Evolutionary conservation across 2,113 vertebrate genomes (phyloP).

Genomic region (Balaenoptera acutorostrata): DNA sequence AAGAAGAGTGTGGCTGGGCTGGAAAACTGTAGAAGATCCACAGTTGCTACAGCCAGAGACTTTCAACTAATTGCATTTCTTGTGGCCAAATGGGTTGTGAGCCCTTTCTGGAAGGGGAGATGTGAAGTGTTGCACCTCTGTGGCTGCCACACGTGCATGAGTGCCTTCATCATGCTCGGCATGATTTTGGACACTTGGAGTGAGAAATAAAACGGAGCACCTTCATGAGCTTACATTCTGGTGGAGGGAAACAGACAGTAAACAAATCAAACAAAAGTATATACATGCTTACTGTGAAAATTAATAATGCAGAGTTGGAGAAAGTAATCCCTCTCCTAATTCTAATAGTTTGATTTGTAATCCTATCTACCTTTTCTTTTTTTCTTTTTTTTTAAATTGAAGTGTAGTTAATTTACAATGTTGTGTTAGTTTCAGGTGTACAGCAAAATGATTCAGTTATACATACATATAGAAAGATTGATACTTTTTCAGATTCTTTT

Average conservation of each 20-base stretch:
- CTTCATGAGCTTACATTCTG: neutral
- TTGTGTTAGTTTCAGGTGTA: neutral
- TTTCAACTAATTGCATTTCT: neutral
- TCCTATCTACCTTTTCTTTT: neutral
- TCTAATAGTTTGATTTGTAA: neutral
- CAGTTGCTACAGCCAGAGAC: neutral
- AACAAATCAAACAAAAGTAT: neutral
- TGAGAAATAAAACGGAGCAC: neutral
- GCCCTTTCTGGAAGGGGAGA: neutral
- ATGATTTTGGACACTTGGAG: neutral
- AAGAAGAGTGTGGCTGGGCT: neutral
- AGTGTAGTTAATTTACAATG: neutral
- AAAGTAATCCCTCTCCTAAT: neutral
- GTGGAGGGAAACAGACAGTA: neutral
- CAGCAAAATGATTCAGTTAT: neutral
- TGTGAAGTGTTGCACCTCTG: fast-evolving
- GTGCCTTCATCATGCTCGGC: fast-evolving
- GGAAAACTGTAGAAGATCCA: neutral
- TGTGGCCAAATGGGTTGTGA: neutral
- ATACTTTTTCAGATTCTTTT: neutral
- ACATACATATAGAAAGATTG: neutral
- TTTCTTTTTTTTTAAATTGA: neutral
- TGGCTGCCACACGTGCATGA: fast-evolving
- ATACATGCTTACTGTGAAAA: neutral
- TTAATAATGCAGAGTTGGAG: neutral